Evolutionary conservation across 2,113 vertebrate genomes (phyloP).

Genomic region (Gallinago paraguaiae): DNA sequence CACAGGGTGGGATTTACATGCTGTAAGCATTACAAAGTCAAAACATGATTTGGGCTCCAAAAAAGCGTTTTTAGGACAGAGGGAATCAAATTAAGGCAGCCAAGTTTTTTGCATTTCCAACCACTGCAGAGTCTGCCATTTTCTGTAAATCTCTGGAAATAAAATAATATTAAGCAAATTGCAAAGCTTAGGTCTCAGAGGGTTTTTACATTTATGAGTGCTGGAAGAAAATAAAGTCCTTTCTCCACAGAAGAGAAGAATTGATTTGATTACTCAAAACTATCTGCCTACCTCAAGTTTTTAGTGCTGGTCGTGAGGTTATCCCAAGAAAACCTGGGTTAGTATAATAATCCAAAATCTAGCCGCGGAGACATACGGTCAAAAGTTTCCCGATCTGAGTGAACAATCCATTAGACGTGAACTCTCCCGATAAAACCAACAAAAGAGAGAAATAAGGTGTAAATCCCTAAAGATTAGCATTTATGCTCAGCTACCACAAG

Average conservation of each 20-base stretch:
- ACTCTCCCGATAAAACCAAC: not conserved
- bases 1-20: not conserved
- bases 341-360: not conserved
- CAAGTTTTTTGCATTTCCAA: not conserved
- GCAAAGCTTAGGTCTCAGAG: not conserved
- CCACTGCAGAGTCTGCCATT: not conserved
- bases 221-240: not conserved
- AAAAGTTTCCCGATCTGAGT: not conserved
- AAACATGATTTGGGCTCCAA: not conserved
- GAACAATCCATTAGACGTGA: not conserved
- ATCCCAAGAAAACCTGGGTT: not conserved
- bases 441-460: not conserved
- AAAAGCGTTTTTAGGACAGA: not conserved
- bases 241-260: not conserved
- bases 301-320: accelerated
- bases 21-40: not conserved
- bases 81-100: not conserved
- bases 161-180: not conserved
- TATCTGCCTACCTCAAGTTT: not conserved
- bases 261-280: not conserved
- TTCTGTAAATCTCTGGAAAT: not conserved
- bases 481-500: not conserved
- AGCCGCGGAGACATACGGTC: not conserved
- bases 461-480: not conserved
- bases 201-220: not conserved